Base-by-base conservation (phyloP, 2,888 invertebrate genomes). In the Cheilosia urbana region DNA sequence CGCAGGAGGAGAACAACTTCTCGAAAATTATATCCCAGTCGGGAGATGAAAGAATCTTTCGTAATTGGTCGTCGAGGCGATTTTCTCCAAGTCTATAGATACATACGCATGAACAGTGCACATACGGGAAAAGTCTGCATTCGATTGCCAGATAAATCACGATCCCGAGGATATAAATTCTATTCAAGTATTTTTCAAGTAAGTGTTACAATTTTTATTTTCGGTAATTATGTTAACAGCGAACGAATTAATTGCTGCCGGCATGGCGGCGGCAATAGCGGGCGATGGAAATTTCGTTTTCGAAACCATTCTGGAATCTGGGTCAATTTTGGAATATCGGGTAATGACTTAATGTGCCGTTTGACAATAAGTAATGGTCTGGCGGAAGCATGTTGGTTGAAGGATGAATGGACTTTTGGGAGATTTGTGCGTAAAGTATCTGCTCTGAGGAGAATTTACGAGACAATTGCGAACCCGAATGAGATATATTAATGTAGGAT, bases 141-240 rank as follows among this genome's bases (percentile, higher is more conserved):
- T 30, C 62, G 68, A 45, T 76, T 66, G 62, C 68, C 37, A 81
- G 72, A 85, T 85, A 85, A 85, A 85, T 85, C 85, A 85, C 81
- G 21, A 51, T 63, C 68, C 57, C 60, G 80, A 73, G 81, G 81
- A 81, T 85, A 81, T 85, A 85, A 85, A 85, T 85, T 81, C 72
- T 76, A 72, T 80, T 85, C 85, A 81, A 85, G 81, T 81, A 62
- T 58, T 66, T 34, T 73, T 30, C 81, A 49, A 85, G 85, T 81
- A 76, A 85, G 85, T 85, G 85, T 72, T 85, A 76, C 81, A 81
- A 77, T 85, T 85, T 37, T 85, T 85, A 85, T 85, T 85, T 85
- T 85, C 81, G 76, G 81, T 81, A 81, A 85, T 81, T 81, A 85
- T 85, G 85, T 85, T 81, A 85, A 85, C 85, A 81, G 81, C 81